phyloP scores from a whole-genome alignment of 2,888 invertebrate species.

The Rhorus exstirpatorius region DNA sequence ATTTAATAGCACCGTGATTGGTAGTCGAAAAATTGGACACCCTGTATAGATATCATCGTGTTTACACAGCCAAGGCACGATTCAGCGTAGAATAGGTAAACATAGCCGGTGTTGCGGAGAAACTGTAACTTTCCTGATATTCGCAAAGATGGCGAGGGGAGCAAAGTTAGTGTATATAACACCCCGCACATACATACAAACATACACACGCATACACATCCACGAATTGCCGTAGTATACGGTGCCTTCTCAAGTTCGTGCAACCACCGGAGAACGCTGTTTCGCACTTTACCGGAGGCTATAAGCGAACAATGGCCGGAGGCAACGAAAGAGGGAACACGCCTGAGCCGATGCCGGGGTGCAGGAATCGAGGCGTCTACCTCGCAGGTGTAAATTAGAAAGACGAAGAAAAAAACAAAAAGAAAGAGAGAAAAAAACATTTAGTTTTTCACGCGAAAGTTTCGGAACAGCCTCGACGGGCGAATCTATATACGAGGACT shows the following conservation, averaged over 20 bases:
- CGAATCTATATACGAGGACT: conserved; percentile 44
- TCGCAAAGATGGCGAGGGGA: background rate
- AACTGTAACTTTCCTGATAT: conserved; percentile 2
- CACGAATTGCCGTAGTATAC: conserved; percentile 5
- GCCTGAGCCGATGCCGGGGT: conserved; percentile 70
- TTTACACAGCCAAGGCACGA: conserved; percentile 3
- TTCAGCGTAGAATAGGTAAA: background rate
- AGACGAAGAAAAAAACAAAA: conserved; percentile 56
- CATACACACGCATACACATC: background rate
- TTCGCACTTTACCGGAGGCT: conserved; percentile 61
- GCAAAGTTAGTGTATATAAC: background rate
- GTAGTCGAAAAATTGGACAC: background rate
- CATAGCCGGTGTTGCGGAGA: conserved; percentile 4
- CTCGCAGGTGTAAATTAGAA: conserved; percentile 81
- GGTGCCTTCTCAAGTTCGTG: conserved; percentile 9
- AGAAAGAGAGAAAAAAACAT: conserved; percentile 42
- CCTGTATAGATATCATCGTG: conserved; percentile 13
- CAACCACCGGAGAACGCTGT: conserved; percentile 48
- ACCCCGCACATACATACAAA: background rate
- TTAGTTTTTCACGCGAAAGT: conserved; percentile 62
- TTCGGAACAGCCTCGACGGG: conserved; percentile 57
- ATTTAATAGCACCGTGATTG: background rate
- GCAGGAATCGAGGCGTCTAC: conserved; percentile 67
- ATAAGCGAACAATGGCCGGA: conserved; percentile 12
- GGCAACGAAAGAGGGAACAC: conserved; percentile 35